phyloP scores from a whole-genome alignment of 2,797 vertebrate species.

The Hydrocynus forskahlii region DNA sequence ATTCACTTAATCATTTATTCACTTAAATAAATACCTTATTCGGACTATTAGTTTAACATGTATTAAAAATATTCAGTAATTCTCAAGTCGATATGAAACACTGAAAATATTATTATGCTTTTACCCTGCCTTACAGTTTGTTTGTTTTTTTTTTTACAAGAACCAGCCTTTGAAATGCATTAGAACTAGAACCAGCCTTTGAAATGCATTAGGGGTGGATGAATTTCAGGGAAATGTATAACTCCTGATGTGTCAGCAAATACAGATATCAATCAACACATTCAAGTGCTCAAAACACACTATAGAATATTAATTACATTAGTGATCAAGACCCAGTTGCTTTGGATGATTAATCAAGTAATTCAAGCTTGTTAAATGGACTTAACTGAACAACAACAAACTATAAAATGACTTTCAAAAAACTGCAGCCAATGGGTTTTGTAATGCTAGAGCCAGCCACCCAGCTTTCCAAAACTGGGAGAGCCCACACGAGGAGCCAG shows the following conservation, averaged over 20 bases:
- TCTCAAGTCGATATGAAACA: not conserved
- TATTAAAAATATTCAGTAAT: not conserved
- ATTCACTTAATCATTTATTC: not conserved
- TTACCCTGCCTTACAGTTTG: not conserved
- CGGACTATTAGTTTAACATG: not conserved
- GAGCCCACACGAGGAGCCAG: constrained; percentile 55
- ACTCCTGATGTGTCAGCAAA: not conserved
- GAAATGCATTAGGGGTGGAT: not conserved
- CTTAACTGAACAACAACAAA: too few relatives aligned
- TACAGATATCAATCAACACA: not conserved
- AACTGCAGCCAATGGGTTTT: not conserved
- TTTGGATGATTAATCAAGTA: too few relatives aligned
- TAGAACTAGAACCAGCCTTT: not conserved
- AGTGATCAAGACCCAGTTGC: too few relatives aligned
- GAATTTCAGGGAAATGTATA: not conserved
- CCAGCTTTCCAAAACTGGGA: constrained; percentile 48
- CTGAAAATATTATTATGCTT: not conserved
- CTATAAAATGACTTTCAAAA: too few relatives aligned
- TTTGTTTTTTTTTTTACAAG: too few relatives aligned
- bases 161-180: too few relatives aligned
- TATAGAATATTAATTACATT: too few relatives aligned
- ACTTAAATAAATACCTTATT: not conserved
- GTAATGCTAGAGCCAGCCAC: constrained; percentile 27
- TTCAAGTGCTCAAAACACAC: too few relatives aligned
- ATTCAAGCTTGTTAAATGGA: too few relatives aligned